Conservation (phyloP, 2,888 invertebrate species). For the Leptinotarsa tumamoca region DNA sequence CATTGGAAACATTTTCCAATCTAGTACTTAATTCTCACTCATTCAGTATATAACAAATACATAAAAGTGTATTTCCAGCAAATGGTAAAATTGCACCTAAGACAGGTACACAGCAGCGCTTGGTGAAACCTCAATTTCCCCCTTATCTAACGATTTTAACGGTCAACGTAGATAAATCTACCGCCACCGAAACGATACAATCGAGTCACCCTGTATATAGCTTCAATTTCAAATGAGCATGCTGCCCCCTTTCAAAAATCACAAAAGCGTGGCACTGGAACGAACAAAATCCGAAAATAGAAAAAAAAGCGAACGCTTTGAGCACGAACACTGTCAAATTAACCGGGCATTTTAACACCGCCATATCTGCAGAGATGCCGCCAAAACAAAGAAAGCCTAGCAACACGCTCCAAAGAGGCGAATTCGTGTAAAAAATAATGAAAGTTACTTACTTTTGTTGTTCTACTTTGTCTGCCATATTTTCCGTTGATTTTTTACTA, state of each 20-base stretch:
- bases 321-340: conserved; percentile 25
- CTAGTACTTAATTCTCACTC: too few relatives aligned
- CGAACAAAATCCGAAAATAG: conserved; percentile 12
- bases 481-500: conserved; percentile 52
- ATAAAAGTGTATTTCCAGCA: too few relatives aligned
- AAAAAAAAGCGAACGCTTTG: conserved; percentile 13
- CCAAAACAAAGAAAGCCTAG: conserved; percentile 56
- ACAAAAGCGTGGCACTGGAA: background rate
- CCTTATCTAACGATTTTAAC: background rate
- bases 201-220: background rate
- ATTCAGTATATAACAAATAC: too few relatives aligned
- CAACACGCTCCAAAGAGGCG: background rate
- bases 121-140: background rate
- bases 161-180: background rate
- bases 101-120: background rate
- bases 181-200: background rate
- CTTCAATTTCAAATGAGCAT: background rate
- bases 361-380: conserved; percentile 32
- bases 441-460: conserved; percentile 75
- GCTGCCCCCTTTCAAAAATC: background rate
- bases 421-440: conserved; percentile 36
- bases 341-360: conserved; percentile 37
- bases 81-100: too few relatives aligned
- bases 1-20: too few relatives aligned
- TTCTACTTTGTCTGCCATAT: conserved; percentile 75